Evolutionary conservation across 1,140 invertebrate species (phyloP).

Genomic region (Coboldia fuscipes): DNA sequence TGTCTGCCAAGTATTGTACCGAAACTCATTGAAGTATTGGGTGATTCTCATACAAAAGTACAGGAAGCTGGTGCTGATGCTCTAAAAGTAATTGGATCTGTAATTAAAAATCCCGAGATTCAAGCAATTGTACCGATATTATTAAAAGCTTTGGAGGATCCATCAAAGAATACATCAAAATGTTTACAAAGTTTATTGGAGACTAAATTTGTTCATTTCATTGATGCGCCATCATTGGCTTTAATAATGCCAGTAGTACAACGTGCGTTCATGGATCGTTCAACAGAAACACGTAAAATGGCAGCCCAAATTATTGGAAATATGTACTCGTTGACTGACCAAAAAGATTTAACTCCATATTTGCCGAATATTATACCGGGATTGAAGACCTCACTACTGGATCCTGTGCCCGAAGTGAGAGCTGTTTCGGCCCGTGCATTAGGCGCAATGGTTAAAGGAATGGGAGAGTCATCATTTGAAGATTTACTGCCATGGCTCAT

Average conservation of each 20-base stretch:
- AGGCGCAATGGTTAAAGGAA: conserved; percentile 83
- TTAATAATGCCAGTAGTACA: conserved; percentile 98
- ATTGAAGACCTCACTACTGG: conserved; percentile 83
- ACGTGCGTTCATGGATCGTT: conserved; percentile 88
- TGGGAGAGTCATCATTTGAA: conserved; percentile 90
- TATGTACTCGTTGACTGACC: conserved; percentile 97
- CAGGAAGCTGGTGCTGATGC: conserved; percentile 91
- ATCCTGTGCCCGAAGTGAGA: conserved; percentile 91
- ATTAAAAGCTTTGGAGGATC: conserved; percentile 87
- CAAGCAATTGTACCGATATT: conserved; percentile 86
- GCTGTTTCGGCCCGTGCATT: conserved; percentile 83
- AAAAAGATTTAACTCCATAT: conserved; percentile 95
- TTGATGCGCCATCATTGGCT: conserved; percentile 94
- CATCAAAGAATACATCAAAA: conserved; percentile 80
- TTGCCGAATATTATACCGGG: conserved; percentile 92
- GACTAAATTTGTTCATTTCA: conserved; percentile 98
- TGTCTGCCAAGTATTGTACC: conserved; percentile 96
- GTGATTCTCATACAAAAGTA: conserved; percentile 96
- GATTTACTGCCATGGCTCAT: conserved; percentile 94
- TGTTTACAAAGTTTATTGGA: conserved; percentile 84
- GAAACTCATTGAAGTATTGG: conserved; percentile 91
- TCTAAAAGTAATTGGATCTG: conserved; percentile 88
- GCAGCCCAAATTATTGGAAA: conserved; percentile 98
- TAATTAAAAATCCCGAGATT: conserved; percentile 97
- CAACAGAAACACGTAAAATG: conserved; percentile 96